Evolutionary conservation across 2,888 invertebrate genomes (phyloP).

Genomic region (Epirrhoe tristata): DNA sequence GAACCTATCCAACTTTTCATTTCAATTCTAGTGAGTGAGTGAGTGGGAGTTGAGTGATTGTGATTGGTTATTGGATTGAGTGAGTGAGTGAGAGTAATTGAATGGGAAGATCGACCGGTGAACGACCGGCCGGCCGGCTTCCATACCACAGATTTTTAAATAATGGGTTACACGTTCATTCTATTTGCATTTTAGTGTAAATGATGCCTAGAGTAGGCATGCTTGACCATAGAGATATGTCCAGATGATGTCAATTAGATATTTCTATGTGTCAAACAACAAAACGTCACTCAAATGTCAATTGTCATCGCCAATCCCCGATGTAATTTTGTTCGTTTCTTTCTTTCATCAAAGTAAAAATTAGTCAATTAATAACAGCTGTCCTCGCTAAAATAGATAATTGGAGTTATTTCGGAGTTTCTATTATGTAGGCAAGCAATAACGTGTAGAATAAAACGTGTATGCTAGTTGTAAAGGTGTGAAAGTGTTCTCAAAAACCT

Average conservation of each 20-base stretch:
- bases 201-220: background rate
- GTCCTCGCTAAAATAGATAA: slow-evolving; percentile 56
- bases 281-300: slow-evolving; percentile 4
- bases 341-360: slow-evolving; percentile 56
- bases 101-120: background rate
- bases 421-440: slow-evolving; percentile 36
- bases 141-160: slow-evolving; percentile 10
- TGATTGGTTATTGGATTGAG: background rate
- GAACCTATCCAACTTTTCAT: slow-evolving; percentile 1
- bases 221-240: no score
- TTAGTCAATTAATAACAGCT: slow-evolving; percentile 79
- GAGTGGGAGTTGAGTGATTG: slow-evolving; percentile 4
- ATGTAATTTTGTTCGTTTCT: slow-evolving; percentile 25
- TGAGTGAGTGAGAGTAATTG: background rate
- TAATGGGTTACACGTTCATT: slow-evolving; percentile 5
- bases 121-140: slow-evolving; percentile 19
- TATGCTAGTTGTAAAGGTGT: slow-evolving; percentile 36
- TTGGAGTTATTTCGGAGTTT: slow-evolving; percentile 16
- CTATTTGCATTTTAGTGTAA: no score
- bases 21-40: slow-evolving; percentile 18
- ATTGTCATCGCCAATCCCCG: background rate
- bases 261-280: background rate
- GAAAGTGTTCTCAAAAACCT: slow-evolving; percentile 47
- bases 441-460: slow-evolving; percentile 28
- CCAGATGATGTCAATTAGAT: no score